Evolutionary conservation across 2,113 vertebrate genomes (phyloP).

Genomic region (Seriola quinqueradiata): DNA sequence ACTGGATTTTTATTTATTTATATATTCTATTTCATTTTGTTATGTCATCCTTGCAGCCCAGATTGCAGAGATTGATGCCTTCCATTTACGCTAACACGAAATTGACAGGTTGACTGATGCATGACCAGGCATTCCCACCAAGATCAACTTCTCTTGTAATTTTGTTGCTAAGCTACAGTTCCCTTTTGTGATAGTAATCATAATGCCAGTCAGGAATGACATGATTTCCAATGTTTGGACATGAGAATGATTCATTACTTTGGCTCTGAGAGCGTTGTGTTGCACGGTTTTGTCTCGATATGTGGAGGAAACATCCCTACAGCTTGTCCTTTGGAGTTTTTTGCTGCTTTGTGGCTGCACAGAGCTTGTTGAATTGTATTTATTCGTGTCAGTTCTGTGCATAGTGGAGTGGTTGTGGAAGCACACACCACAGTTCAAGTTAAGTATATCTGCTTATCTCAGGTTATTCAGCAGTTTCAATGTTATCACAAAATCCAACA

Average conservation of each 20-base stretch:
- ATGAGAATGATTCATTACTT: conserved; percentile 41
- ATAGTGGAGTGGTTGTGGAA: not conserved
- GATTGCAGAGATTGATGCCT: conserved; percentile 2
- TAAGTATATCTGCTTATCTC: conserved; percentile 13
- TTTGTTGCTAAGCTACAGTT: conserved; percentile 58
- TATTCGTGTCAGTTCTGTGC: not conserved
- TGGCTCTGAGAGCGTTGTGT: conserved; percentile 32
- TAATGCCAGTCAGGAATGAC: conserved; percentile 21
- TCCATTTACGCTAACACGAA: conserved; percentile 24
- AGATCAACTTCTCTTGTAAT: conserved; percentile 45
- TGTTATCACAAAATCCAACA: not conserved
- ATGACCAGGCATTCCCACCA: conserved; percentile 17
- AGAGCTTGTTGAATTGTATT: not conserved
- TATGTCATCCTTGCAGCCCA: not conserved
- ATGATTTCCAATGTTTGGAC: conserved; percentile 33
- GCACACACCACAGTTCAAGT: not conserved
- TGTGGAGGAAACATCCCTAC: not conserved
- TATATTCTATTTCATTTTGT: conserved; percentile 1
- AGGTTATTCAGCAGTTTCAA: conserved; percentile 1
- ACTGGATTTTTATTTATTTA: not conserved
- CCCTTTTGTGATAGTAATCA: conserved; percentile 23
- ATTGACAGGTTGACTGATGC: conserved; percentile 29
- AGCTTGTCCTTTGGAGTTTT: conserved; percentile 16
- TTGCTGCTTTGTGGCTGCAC: conserved; percentile 11
- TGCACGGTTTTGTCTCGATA: not conserved